phyloP scores from a whole-genome alignment of 2,113 vertebrate species.

The Neoarius graeffei region DNA sequence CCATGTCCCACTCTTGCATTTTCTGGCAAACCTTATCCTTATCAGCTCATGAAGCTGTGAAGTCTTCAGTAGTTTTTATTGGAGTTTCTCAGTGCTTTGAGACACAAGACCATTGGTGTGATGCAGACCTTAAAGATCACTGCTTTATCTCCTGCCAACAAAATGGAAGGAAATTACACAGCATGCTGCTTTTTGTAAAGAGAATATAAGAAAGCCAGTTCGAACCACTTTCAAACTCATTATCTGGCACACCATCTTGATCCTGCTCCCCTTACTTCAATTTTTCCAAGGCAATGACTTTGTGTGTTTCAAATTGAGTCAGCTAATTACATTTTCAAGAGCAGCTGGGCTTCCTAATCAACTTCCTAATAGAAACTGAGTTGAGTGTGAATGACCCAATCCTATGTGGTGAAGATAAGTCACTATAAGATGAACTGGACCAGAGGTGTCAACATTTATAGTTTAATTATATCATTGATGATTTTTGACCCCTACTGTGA shows the following conservation, averaged over 20 bases:
- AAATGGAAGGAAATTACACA: constrained; percentile 25
- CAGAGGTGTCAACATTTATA: neutral
- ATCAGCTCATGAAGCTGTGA: constrained; percentile 22
- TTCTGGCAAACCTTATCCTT: neutral
- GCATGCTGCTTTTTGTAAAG: constrained; percentile 20
- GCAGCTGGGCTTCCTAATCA: constrained; percentile 12
- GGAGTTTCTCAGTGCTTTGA: neutral
- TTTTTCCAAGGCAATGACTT: constrained; percentile 14
- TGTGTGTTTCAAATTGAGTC: neutral
- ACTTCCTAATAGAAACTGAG: constrained; percentile 12
- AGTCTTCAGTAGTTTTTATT: neutral
- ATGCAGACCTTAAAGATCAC: constrained; percentile 23
- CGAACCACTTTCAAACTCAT: constrained; percentile 18
- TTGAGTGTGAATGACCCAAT: neutral
- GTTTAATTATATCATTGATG: neutral
- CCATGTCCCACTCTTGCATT: constrained; percentile 13
- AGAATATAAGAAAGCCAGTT: constrained; percentile 8
- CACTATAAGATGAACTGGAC: neutral
- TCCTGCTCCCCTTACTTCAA: neutral
- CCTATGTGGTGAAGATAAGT: neutral
- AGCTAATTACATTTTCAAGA: constrained; percentile 22
- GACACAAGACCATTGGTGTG: constrained; percentile 16
- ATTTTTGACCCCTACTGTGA: neutral
- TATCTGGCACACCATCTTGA: constrained; percentile 10
- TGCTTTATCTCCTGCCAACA: constrained; percentile 37